These are phyloP conservation scores for Sylvilagus bachmani DNA, from an alignment of 2,113 vertebrate genomes.

Conservation along the genomic window DNA sequence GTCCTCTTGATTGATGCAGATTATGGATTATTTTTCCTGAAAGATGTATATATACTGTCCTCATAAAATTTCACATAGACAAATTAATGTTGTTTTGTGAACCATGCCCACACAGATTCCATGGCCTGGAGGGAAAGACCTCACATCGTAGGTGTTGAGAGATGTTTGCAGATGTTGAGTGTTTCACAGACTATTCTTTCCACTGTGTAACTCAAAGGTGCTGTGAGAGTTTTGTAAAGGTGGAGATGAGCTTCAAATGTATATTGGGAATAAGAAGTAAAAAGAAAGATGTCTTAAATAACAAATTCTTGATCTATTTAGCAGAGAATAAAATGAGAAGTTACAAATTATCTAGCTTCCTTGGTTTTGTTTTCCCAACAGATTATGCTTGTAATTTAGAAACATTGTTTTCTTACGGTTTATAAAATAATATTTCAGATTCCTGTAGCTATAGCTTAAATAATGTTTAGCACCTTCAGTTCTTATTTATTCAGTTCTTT, in stretches of 20 bases:
- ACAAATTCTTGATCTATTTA: not conserved
- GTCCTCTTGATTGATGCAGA: constrained; percentile 7
- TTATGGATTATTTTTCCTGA: not conserved
- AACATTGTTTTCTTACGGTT: constrained; percentile 54
- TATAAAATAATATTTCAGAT: constrained; percentile 56
- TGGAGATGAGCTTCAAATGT: not conserved
- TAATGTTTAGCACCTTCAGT: not conserved
- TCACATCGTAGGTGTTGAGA: not conserved
- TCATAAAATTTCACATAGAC: not conserved
- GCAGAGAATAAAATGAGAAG: not conserved
- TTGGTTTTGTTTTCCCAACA: constrained; percentile 62
- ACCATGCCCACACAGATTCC: not conserved
- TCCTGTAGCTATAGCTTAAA: not conserved
- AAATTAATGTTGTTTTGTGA: not conserved
- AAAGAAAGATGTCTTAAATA: constrained; percentile 38
- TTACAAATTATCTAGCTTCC: not conserved
- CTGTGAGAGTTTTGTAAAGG: not conserved
- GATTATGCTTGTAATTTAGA: constrained; percentile 29
- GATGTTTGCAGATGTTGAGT: not conserved
- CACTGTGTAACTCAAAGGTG: not conserved
- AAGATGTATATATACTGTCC: not conserved
- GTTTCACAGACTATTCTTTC: not conserved
- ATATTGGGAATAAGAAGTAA: not conserved
- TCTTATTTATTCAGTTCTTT: too few species aligned
- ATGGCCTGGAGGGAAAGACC: not conserved